Base-by-base conservation (phyloP, 2,888 invertebrate species). In the Ichneumoninae sp. region DNA sequence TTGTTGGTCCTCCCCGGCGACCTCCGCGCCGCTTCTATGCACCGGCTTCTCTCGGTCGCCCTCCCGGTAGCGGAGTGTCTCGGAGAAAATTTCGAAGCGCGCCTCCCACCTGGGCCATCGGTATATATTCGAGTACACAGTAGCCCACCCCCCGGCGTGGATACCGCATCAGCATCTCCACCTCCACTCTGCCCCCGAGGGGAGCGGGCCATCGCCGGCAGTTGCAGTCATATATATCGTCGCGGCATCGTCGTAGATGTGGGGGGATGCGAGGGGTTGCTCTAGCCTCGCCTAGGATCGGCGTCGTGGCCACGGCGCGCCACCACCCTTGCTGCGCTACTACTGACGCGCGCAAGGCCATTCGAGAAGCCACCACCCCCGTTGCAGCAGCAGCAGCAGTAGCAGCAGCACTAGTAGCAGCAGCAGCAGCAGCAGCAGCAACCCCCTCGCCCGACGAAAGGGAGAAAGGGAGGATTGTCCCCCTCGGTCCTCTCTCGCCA, bases 381-480 rank as follows among this genome's bases (percentile, higher is more conserved):
- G 81, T 69, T 80, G 89, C 96, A 96, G 86, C 94, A 95, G 87
- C 96, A 96, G 90, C 96, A 97, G 75, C 85, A 79, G 74, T 52
- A 83, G n/a, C 81, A 84, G 66, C 80, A 87, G 71, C 83, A 83
- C 50, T 83, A 78, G 69, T 78, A 83, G 63, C 76, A 69, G 70
- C 74, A 74, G 52, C 77, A 80, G 50, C 86, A 86, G 50, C 87
- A 86, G 81, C 84, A 83, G 75, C 60, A 83, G 78, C 77, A 71
- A 47, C 63, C 63, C 74, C 74, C 74, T 47, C 74, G 47, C 33
- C 47, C 74, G 69, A 50, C 57, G 60, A 70, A 60, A 71, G 68
- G 47, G 79, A 50, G 71, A 60, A 69, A 73, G 73, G 82, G 65
- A 73, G 82, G 79, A 79, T 79, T 82, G 74, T 73, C 65, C 44